Evolutionary conservation across 2,888 invertebrate genomes (phyloP), one percentile per base, ranked within the genome.

Genomic region (Gandaritis pyraliata): DNA sequence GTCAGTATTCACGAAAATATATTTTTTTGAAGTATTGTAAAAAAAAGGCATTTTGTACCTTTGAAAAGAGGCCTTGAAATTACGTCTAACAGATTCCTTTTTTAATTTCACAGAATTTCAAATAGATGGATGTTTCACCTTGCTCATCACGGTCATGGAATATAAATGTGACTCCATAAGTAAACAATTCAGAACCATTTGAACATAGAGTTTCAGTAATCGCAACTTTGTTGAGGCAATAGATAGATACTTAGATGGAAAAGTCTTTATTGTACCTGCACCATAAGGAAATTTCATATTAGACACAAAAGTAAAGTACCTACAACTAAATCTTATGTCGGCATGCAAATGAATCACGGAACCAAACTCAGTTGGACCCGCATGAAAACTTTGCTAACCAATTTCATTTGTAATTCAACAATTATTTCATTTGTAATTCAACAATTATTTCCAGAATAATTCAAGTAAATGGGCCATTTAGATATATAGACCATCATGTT

Each of bases 331-430:
- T 11, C 33, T 33, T 33, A 6, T 23, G 23, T 33, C 33, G 33
- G 10, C 8, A 33, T 33, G 10, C 10, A 8, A 10, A 33, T 10
- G 33, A 29, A 4, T 8, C n/a, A 29, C 60, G 33, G 33, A 51
- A 49, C 23, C 38, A n/a, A 46, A 65, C 23, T 61, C 46, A 50
- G 48, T 52, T 46, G 50, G 41, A 64, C 75, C 76, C 76, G 76
- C 74, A 76, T 76, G 67, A 68, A 70, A 76, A 74, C 66, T 72
- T 75, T 50, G 46, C 10, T 15, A 70, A 66, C 67, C 67, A 72
- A 71, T 41, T 70, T 69, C 45, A 66, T 51, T 58, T 64, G 15
- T 43, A 52, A 38, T 52, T 61, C 16, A 48, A 41, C 43, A 60
- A 36, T 43, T 30, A 43, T 43, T 30, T 11, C 33, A n/a, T n/a